Conservation (phyloP, 1,140 invertebrate species). For the Tetragonula clypearis region DNA sequence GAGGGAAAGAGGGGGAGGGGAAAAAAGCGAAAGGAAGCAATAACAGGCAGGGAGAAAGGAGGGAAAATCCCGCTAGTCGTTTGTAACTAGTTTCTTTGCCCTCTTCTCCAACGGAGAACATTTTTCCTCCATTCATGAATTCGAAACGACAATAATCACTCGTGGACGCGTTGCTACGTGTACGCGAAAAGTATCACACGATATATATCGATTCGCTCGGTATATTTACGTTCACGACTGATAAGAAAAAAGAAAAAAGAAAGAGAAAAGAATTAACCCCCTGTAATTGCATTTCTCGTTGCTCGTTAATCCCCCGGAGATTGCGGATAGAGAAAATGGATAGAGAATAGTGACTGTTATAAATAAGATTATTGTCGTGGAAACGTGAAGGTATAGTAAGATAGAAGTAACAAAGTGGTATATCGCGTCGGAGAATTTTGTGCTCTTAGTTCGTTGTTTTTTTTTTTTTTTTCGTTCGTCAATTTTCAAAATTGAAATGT, state of each 20-base stretch:
- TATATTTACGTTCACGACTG: background rate
- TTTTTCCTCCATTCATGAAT: conserved; percentile 35
- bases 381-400: background rate
- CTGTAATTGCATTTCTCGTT: background rate
- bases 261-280: background rate
- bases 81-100: background rate
- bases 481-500: background rate
- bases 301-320: too few species aligned
- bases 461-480: too few species aligned
- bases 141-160: background rate
- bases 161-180: background rate
- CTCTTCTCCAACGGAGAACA: background rate
- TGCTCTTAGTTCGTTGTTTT: background rate
- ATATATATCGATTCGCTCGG: too few species aligned
- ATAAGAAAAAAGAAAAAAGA: too few species aligned
- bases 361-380: background rate
- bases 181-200: background rate
- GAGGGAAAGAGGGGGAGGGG: background rate
- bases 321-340: background rate
- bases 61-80: conserved; percentile 3
- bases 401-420: background rate
- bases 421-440: background rate
- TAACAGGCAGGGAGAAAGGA: conserved; percentile 2
- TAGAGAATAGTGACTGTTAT: background rate
- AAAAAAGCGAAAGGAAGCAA: background rate